These are phyloP conservation scores for Parascotia fuliginaria DNA, from an alignment of 2,888 invertebrate genomes.

Conservation along the genomic window DNA sequence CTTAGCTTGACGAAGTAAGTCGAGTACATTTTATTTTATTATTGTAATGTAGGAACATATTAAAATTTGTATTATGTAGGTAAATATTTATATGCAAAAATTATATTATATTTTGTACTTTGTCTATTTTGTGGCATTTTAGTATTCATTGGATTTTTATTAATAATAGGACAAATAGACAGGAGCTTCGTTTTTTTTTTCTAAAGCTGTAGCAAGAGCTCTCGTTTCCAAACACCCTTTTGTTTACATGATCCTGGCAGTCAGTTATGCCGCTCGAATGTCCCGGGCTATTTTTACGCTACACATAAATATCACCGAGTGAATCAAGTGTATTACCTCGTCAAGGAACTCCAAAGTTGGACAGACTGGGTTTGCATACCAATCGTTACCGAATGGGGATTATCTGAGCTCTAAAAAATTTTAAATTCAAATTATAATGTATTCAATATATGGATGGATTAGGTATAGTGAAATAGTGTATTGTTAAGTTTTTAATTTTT, in stretches of 20 bases:
- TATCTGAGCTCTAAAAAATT: conserved; percentile 55
- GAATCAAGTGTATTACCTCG: conserved; percentile 46
- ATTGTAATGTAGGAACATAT: too few species aligned
- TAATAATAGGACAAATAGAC: background rate
- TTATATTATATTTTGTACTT: too few species aligned
- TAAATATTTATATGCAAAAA: too few species aligned
- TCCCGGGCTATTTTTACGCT: conserved; percentile 46
- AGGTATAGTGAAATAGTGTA: conserved; percentile 16
- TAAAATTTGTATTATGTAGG: too few species aligned
- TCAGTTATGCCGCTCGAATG: conserved; percentile 35
- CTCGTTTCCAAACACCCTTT: conserved; percentile 6
- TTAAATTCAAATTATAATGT: conserved; percentile 48
- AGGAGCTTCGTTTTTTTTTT: too few species aligned
- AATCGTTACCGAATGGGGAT: conserved; percentile 51
- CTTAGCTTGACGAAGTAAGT: too few species aligned
- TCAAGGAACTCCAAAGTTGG: conserved; percentile 43
- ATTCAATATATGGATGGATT: conserved; percentile 10
- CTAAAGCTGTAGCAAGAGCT: background rate
- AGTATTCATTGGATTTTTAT: too few species aligned
- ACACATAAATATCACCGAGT: conserved; percentile 53
- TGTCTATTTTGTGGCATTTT: too few species aligned
- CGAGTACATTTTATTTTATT: too few species aligned
- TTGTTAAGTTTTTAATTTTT: conserved; percentile 18
- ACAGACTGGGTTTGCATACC: conserved; percentile 47
- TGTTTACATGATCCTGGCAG: conserved; percentile 26